These are phyloP conservation scores for Heteromurus nitidus DNA, from an alignment of 2,888 invertebrate species.

Conservation along the genomic window DNA sequence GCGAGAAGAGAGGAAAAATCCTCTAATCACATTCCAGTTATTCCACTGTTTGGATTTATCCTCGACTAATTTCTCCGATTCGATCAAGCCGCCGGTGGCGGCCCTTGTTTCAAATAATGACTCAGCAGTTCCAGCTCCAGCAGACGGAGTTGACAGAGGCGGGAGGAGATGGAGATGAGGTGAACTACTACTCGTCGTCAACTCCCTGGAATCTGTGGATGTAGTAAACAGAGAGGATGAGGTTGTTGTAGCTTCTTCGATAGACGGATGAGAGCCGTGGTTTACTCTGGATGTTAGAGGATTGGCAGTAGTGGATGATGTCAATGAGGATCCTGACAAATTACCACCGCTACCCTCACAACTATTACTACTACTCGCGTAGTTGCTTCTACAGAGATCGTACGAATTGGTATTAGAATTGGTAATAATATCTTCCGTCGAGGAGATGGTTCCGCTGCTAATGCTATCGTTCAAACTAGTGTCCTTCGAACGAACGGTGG, in stretches of 20 bases:
- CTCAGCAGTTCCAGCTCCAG: constrained; percentile 13
- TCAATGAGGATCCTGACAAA: constrained; percentile 63
- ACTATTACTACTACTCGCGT: constrained; percentile 22
- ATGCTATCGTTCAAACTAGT: constrained; percentile 42
- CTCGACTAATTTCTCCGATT: constrained; percentile 22
- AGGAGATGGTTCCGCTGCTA: background rate
- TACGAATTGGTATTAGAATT: constrained; percentile 22
- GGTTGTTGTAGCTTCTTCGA: too few relatives aligned
- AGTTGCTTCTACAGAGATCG: constrained; percentile 21
- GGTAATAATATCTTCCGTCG: constrained; percentile 29
- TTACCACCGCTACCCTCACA: constrained; percentile 52
- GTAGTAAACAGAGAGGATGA: too few relatives aligned
- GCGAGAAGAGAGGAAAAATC: constrained; percentile 56
- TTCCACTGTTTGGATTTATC: constrained; percentile 36
- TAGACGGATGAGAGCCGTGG: too few relatives aligned
- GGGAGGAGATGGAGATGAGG: background rate
- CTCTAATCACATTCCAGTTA: constrained; percentile 63
- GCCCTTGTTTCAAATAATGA: background rate
- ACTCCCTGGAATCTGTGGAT: constrained; percentile 16
- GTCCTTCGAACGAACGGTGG: constrained; percentile 56
- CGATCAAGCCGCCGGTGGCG: constrained; percentile 8
- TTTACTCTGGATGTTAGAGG: constrained; percentile 31
- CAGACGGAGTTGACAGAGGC: constrained; percentile 15
- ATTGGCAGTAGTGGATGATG: constrained; percentile 40
- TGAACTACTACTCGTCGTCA: background rate